These are phyloP conservation scores for Ameiurus melas DNA, from an alignment of 2,113 vertebrate species.

Conservation along the genomic window DNA sequence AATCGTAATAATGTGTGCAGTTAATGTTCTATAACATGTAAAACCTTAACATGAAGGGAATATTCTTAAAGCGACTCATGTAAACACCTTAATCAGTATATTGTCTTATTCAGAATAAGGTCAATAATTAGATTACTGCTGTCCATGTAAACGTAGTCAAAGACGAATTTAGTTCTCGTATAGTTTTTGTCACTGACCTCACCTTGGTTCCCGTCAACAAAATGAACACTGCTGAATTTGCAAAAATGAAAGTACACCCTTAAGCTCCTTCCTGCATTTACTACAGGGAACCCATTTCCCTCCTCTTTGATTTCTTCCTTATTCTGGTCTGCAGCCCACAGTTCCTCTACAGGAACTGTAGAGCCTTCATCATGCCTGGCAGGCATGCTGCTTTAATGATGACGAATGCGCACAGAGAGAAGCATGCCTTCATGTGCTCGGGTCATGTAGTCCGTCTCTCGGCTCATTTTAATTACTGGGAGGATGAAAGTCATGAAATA, in stretches of 20 bases:
- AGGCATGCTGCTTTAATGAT: constrained; percentile 47
- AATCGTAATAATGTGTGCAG: too few species aligned
- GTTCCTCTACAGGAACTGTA: constrained; percentile 30
- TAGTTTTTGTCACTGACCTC: background rate
- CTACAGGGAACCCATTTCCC: constrained; percentile 15
- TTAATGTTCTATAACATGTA: too few species aligned
- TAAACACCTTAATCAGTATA: too few species aligned
- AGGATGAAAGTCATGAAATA: constrained; percentile 20
- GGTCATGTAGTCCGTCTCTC: constrained; percentile 11
- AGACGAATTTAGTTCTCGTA: background rate
- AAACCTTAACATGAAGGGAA: too few species aligned
- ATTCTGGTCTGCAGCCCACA: constrained; percentile 24
- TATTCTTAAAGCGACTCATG: too few species aligned
- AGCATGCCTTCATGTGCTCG: constrained; percentile 34
- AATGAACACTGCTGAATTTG: background rate
- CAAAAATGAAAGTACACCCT: background rate
- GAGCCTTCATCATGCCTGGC: constrained; percentile 39
- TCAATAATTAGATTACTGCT: too few species aligned
- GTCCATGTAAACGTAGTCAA: too few species aligned
- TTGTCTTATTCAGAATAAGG: too few species aligned
- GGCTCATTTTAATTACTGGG: constrained; percentile 39
- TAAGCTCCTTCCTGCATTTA: constrained; percentile 9
- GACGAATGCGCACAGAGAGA: constrained; percentile 41
- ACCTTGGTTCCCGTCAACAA: background rate
- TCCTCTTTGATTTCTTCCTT: constrained; percentile 33